Conservation (phyloP, 2,888 invertebrate species). For the Trileptium ribeirensis region DNA sequence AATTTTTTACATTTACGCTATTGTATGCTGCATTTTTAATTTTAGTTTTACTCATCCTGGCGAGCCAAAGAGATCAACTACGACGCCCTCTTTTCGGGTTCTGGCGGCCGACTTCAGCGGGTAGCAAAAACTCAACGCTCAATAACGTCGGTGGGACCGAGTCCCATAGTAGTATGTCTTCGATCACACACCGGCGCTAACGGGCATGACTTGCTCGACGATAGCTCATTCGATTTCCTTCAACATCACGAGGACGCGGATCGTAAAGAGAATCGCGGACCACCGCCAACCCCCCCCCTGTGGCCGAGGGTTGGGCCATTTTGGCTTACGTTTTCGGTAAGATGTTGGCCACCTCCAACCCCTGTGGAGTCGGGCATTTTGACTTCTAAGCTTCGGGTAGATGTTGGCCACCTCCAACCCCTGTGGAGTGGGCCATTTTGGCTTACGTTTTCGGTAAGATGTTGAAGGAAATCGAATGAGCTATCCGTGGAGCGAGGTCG, state of each 20-base stretch:
- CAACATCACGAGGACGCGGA: conserved; percentile 27
- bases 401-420: conserved; percentile 85
- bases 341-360: conserved; percentile 81
- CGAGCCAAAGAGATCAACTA: conserved; percentile 82
- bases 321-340: conserved; percentile 85
- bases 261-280: conserved; percentile 68
- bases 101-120: no score
- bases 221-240: no score
- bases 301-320: conserved; percentile 82
- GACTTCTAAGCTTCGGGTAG: conserved; percentile 85
- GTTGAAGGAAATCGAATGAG: no score
- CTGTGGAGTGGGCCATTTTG: conserved; percentile 85
- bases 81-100: conserved; percentile 34
- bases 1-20: conserved; percentile 12
- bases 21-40: no score
- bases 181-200: no score
- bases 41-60: conserved; percentile 84
- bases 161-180: no score
- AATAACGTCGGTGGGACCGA: no score
- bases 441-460: conserved; percentile 61
- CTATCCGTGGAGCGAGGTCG: no score
- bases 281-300: conserved; percentile 78
- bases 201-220: no score
- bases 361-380: conserved; percentile 80
- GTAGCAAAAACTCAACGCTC: no score